phyloP scores from a whole-genome alignment of 2,888 invertebrate species.

The Volucella zonaria region DNA sequence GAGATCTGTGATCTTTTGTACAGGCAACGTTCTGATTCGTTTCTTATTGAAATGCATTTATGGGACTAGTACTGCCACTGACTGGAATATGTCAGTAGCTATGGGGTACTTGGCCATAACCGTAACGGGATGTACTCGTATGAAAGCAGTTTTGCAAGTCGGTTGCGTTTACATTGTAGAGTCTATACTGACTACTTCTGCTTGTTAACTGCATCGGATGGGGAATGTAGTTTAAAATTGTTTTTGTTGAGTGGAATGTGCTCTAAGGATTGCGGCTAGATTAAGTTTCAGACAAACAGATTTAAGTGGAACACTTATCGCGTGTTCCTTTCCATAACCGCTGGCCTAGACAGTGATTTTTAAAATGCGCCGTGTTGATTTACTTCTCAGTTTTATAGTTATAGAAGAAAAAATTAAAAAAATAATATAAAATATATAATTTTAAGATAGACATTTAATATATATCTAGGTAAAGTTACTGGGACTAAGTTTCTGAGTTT shows the following conservation, averaged over 20 bases:
- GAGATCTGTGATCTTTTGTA: conserved; percentile 28
- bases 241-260: conserved; percentile 13
- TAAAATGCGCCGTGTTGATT: background rate
- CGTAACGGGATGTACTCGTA: conserved; percentile 30
- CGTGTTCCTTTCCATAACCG: conserved; percentile 18
- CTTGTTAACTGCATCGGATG: conserved; percentile 9
- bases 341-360: background rate
- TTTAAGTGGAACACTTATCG: conserved; percentile 35
- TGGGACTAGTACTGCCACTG: background rate
- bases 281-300: conserved; percentile 11
- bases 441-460: too few relatives aligned
- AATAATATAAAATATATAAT: background rate
- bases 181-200: background rate
- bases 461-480: too few relatives aligned
- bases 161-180: conserved; percentile 12
- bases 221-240: conserved; percentile 15
- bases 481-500: too few relatives aligned
- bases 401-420: background rate
- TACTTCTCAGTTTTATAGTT: conserved; percentile 14
- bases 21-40: conserved; percentile 37
- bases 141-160: conserved; percentile 50
- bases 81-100: background rate
- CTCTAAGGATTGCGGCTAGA: conserved; percentile 3
- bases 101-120: conserved; percentile 18
- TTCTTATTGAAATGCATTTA: conserved; percentile 19